Evolutionary conservation across 2,113 vertebrate genomes (phyloP), one percentile per base, ranked within the genome.

Genomic region (Parus major): DNA sequence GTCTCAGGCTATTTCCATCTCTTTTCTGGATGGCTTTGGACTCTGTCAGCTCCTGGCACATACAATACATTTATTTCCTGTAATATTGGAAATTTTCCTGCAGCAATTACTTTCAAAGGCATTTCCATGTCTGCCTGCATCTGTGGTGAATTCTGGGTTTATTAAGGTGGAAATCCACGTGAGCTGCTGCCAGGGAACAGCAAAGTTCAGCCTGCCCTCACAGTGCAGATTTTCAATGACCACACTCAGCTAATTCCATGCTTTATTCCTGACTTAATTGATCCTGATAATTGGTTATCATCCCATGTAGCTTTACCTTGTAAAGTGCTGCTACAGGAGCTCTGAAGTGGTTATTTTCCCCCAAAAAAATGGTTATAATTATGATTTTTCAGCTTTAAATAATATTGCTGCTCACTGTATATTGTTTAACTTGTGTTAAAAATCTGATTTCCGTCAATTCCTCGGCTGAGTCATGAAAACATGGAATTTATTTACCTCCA

Each of bases 1-100:
- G 85, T 92, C 93, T 81, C 73, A 71, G 57, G 39, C 57, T 61
- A 86, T 94, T 93, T 66, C 79, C 47, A 20, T 90, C 85, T 91
- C n/a, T 55, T 59, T 49, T 25, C 87, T 86, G 50, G 60, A 15
- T 39, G 31, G 56, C 44, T 86, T 66, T 73, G 82, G 68, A 81
- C 76, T 81, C 70, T 90, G 88, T 88, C 91, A 85, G n/a, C 39
- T 73, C 79, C 60, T 92, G 79, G 88, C 79, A 82, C 16, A 31
- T 31, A 55, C 8, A 83, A 63, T 60, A 70, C 41, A 80, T 80
- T 65, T 49, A 59, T 83, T 88, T 83, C 59, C 66, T 63, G 15
- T n/a, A 92, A 86, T 83, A 66, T 1, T 55, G 59, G 76, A 66
- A 29, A 21, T 83, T 55, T 59, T 81, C 91, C 94, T 81, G 88